A percentile compares a stretch with the other conserved stretches of the same genome.
Conservation (phyloP, 2,888 invertebrate species). For the Ochropleura leucogaster region DNA sequence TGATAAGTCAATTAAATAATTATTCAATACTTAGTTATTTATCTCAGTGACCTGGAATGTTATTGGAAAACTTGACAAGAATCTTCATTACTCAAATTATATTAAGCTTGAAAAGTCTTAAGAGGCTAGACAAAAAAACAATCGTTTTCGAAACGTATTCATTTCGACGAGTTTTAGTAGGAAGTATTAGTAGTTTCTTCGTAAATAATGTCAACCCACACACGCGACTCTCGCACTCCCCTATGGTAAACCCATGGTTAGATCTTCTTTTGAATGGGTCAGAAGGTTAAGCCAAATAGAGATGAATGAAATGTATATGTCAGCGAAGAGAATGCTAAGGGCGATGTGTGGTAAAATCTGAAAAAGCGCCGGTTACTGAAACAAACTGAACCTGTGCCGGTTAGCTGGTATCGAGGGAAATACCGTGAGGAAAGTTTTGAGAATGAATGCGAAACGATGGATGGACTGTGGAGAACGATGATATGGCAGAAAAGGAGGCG, state of each 20-base stretch:
- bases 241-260: background rate
- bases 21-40: constrained; percentile 1
- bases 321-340: background rate
- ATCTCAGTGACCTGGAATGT: constrained; percentile 1
- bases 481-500: background rate
- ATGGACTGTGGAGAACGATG: background rate
- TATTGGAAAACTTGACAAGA: background rate
- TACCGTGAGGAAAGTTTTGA: background rate
- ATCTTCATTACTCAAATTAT: background rate
- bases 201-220: background rate
- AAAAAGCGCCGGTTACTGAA: background rate
- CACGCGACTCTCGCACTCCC: background rate
- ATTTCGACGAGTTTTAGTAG: background rate
- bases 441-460: background rate
- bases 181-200: background rate
- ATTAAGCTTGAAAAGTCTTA: too few species aligned
- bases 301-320: background rate
- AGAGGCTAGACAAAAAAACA: background rate
- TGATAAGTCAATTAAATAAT: constrained; percentile 11
- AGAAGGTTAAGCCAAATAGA: background rate
- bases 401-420: background rate
- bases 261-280: background rate
- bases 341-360: background rate
- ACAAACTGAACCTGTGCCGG: background rate
- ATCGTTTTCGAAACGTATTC: background rate